Evolutionary conservation across 2,888 invertebrate species (phyloP), one percentile per base, ranked within the genome.

Genomic region (Agrochola lychnidis): DNA sequence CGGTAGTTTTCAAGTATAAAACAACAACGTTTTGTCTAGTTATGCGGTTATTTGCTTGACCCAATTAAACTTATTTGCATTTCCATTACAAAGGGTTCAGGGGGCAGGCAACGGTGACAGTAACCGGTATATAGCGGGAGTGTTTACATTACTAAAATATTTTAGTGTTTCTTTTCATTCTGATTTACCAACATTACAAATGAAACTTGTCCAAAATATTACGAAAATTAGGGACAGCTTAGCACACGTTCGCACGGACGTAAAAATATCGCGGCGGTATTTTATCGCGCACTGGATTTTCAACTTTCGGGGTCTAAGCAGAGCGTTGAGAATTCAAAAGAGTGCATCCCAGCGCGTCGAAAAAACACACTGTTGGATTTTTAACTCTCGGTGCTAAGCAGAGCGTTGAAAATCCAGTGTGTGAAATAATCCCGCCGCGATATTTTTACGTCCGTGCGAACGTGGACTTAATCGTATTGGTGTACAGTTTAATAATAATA

Each of bases 51-150:
- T 87, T 86, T 83, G 79, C 83, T 79, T 85, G 89, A 89, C 88
- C 89, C 81, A 89, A 89, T 89, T 89, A 84, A 80, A 79, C 78
- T 81, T 89, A 90, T 89, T 90, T 89, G 88, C 89, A 90, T 90
- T 88, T 87, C 81, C 81, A 89, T 88, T 85, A 82, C 66, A 80
- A 81, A 88, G 82, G 87, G 82, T 83, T 84, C 72, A 82, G 69
- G 72, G 70, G 61, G 42, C 51, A 45, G 57, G 64, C 64, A 30
- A 48, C 62, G 40, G 62, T 56, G 73, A 68, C 56, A 51, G 16
- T 53, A 51, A 71, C 40, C 70, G n/a, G 45, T 56, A 22, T 25
- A 36, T 1, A 25, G 25, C 16, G 70, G 36, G n/a, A 12, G 30
- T 69, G 53, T 68, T 22, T 69, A 25, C 16, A 30, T 70, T 40